Base-by-base conservation (phyloP, 2,113 vertebrate genomes). In the Meles meles region DNA sequence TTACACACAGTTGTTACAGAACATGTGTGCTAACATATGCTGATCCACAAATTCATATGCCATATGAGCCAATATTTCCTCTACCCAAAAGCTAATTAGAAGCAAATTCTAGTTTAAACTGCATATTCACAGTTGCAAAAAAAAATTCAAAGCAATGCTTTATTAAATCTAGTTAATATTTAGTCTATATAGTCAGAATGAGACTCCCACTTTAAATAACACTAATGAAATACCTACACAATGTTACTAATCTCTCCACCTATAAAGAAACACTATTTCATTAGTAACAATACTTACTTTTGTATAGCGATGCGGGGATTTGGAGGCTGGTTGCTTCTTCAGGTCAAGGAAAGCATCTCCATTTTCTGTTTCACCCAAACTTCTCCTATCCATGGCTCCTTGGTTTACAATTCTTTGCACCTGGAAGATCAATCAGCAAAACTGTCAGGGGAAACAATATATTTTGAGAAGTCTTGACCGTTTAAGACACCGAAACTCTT, bases 381-480 rank as follows among this genome's bases (percentile, higher is more conserved):
- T 98, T 98, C 99, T 99, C 98, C 99, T 99, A 96, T 99, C 99
- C 99, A 99, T 99, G 99, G 98, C 97, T 93, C 83, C 98, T 88
- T 96, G 94, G 92, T 96, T 88, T 98, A 81, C 83, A 86, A 96
- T 94, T 69, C 96, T 97, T 82, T 90, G 52, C 90, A 98, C 97
- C 98, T 98, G 90, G 27, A 96, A 98, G 65, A 96, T 17, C 85
- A 92, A 92, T 31, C 67, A 90, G n/a, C 27, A 79, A 90, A 93
- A 88, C 13, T 90, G 65, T 92, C 89, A 88, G 9, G 0, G 3
- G 86, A 3, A 82, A 92, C 9, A 80, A 42, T 47, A 76, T 1
- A 47, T 86, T 85, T 92, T 90, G 69, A 77, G 1, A 63, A 67
- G 10, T 57, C 47, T 63, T 86, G 39, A 25, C 47, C 72, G 34